These are phyloP conservation scores for Mesoclemmys tuberculata DNA, from an alignment of 2,113 vertebrate genomes.

Conservation along the genomic window DNA sequence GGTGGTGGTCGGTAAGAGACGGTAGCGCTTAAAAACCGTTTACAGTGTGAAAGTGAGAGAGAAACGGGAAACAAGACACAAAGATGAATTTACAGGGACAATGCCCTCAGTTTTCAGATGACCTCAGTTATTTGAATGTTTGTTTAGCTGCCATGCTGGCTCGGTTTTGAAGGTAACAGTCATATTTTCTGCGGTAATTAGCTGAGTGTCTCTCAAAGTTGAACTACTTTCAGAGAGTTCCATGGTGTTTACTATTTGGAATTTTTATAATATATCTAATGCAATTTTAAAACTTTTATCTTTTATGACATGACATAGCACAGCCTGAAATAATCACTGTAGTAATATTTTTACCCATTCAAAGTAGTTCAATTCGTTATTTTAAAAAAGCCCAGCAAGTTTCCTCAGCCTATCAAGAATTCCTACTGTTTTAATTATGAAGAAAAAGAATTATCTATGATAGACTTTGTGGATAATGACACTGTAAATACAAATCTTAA, in stretches of 20 bases:
- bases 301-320: conserved; percentile 67
- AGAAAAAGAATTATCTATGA: conserved; percentile 42
- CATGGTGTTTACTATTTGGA: conserved; percentile 26
- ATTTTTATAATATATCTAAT: conserved; percentile 27
- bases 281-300: conserved; percentile 66
- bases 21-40: not conserved
- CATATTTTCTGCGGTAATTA: conserved; percentile 41
- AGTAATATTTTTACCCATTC: conserved; percentile 67
- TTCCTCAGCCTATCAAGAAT: conserved; percentile 66
- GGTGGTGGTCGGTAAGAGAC: not conserved
- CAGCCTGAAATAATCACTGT: conserved; percentile 71
- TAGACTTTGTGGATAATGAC: conserved; percentile 71
- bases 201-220: conserved; percentile 40
- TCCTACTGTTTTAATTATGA: conserved; percentile 76
- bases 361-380: conserved; percentile 72
- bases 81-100: conserved; percentile 2
- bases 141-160: not conserved
- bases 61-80: not conserved
- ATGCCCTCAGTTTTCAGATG: conserved; percentile 20
- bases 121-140: conserved; percentile 31
- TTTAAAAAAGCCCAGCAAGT: conserved; percentile 62
- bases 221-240: conserved; percentile 17
- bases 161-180: not conserved
- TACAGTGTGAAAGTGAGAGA: not conserved
- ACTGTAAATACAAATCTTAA: conserved; percentile 66